phyloP scores from a whole-genome alignment of 1,140 invertebrate species.

The Frieseomelitta varia region DNA sequence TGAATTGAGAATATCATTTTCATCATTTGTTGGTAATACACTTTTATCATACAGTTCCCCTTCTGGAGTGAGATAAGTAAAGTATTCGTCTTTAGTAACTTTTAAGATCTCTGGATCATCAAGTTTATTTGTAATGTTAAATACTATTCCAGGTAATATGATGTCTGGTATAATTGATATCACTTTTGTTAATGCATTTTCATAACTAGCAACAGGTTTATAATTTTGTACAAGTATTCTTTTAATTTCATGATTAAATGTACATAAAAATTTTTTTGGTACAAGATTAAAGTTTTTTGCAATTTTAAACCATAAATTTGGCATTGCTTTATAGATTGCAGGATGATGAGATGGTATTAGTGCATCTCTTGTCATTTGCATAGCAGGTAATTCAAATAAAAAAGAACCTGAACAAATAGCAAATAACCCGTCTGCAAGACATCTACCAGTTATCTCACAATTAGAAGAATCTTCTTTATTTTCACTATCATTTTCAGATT shows the following conservation, averaged over 20 bases:
- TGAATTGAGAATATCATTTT: constrained; percentile 84
- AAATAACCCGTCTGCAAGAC: constrained; percentile 76
- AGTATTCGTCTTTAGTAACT: constrained; percentile 93
- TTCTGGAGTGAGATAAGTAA: constrained; percentile 93
- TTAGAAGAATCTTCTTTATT: constrained; percentile 74
- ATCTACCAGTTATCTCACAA: constrained; percentile 72
- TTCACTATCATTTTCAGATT: constrained; percentile 75
- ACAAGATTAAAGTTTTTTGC: constrained; percentile 83
- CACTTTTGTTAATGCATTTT: constrained; percentile 87
- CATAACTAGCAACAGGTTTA: constrained; percentile 82
- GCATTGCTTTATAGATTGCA: constrained; percentile 81
- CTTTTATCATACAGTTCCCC: constrained; percentile 96
- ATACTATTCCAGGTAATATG: constrained; percentile 85
- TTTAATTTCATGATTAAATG: constrained; percentile 83
- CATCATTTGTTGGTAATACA: constrained; percentile 89
- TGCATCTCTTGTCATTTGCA: constrained; percentile 79
- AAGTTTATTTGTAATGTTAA: constrained; percentile 84
- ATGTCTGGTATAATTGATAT: constrained; percentile 85
- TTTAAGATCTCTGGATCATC: constrained; percentile 86
- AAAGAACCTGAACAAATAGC: constrained; percentile 77
- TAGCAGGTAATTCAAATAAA: constrained; percentile 70
- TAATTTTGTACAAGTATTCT: constrained; percentile 85
- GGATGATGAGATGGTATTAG: constrained; percentile 88
- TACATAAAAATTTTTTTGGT: constrained; percentile 83
- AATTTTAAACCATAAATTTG: constrained; percentile 85